Base-by-base conservation (phyloP, 2,113 vertebrate genomes). In the Dendrocopos noguchii region DNA sequence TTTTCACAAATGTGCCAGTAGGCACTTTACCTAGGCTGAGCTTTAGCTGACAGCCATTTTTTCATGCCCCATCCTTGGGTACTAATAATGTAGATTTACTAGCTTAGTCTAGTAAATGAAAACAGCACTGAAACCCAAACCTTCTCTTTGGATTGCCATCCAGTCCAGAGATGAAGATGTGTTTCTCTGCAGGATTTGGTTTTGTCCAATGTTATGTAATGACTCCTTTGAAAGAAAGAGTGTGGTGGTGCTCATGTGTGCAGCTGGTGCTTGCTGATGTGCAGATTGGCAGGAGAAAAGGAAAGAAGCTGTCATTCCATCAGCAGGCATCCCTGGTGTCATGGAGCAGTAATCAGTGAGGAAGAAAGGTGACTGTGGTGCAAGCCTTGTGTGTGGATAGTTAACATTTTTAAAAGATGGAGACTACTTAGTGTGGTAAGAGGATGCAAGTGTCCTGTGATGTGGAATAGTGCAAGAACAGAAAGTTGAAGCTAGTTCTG, bases 241-340 rank as follows among this genome's bases (percentile, higher is more conserved):
- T 5, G n/a, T 36, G 33, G 6, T 70, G 44, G 33, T 8, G 2
- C 22, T 78, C 2, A 0, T 13, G 39, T 18, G 11, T 70, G 7
- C 1, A 3, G 33, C 36, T 64, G 27, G 6, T 78, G 79, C 65
- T 52, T 56, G 33, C 29, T 0, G 1, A 3, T 31, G 7, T 50
- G 16, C 31, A 21, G 16, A 27, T 28, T 31, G 33, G 17, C 29
- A 70, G 36, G 17, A 61, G 36, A 44, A 61, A n/a, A 56, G 24
- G 75, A 75, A 65, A 59, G 33, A n/a, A 36, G 11, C 34, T 57
- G 16, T 36, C 60, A 29, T 19, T 56, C 29, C 9, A 2, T 44
- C 36, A 25, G 59, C 28, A 39, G 34, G 14, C 19, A 10, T 75
- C n/a, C 16, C 21, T 80, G 2, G 1, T 66, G 21, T 42, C 52